phyloP scores from a whole-genome alignment of 1,140 invertebrate species.

The Drosophila kanapiae region DNA sequence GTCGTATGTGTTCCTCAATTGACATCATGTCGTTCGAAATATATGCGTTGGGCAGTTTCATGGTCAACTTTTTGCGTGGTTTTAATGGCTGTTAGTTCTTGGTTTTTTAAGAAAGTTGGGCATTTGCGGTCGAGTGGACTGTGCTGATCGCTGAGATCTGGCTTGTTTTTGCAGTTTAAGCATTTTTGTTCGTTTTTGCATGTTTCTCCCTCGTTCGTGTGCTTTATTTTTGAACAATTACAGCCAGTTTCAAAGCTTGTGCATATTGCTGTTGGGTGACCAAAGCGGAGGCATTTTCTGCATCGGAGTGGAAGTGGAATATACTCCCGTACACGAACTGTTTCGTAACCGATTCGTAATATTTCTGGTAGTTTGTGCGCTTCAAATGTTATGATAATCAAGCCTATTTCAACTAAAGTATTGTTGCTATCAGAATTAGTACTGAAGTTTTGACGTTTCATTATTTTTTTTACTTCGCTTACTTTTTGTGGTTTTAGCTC shows the following conservation, averaged over 20 bases:
- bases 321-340: no score
- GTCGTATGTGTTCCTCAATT: constrained; percentile 1
- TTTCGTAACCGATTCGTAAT: neutral
- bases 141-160: constrained; percentile 5
- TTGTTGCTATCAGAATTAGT: constrained; percentile 1
- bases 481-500: constrained; percentile 18
- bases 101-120: constrained; percentile 16
- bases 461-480: constrained; percentile 15
- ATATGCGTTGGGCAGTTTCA: constrained; percentile 9
- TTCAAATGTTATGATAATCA: constrained; percentile 1
- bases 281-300: neutral
- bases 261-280: neutral
- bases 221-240: constrained; percentile 10
- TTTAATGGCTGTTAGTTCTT: constrained; percentile 15
- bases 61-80: constrained; percentile 21
- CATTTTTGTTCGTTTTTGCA: constrained; percentile 5
- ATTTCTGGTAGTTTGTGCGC: constrained; percentile 4
- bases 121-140: constrained; percentile 4
- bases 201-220: neutral
- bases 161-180: constrained; percentile 8
- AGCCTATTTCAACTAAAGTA: no score
- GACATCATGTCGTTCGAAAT: constrained; percentile 5
- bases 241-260: constrained; percentile 1
- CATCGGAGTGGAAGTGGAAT: no score
- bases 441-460: constrained; percentile 7